Conservation (phyloP, 2,888 invertebrate genomes). For the Ochlodes sylvanus region DNA sequence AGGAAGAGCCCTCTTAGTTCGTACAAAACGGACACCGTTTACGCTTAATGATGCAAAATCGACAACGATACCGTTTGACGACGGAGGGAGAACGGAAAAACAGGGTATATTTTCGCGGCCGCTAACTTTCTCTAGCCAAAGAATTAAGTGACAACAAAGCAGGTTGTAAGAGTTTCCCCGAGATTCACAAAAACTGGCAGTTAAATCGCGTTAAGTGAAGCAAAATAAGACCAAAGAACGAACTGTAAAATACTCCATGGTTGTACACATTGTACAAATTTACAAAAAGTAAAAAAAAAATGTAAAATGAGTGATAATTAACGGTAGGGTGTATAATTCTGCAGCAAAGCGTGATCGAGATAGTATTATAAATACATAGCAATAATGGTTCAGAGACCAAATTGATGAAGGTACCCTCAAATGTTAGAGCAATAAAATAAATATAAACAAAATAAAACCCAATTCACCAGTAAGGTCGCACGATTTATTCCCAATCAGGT, state of each 20-base stretch:
- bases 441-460: not conserved
- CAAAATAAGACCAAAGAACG: conserved; percentile 19
- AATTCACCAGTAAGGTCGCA: conserved; percentile 4
- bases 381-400: too few species aligned
- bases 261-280: too few species aligned
- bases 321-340: too few species aligned
- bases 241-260: not conserved
- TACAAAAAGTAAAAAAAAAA: too few species aligned
- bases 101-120: conserved; percentile 35
- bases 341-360: too few species aligned
- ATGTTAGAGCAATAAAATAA: not conserved
- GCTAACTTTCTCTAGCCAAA: conserved; percentile 41
- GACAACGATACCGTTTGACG: conserved; percentile 31
- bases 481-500: conserved; percentile 18
- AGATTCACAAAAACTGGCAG: conserved; percentile 42
- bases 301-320: too few species aligned
- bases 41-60: conserved; percentile 28
- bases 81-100: conserved; percentile 17
- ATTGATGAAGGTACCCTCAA: too few species aligned
- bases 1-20: conserved; percentile 8
- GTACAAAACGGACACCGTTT: conserved; percentile 26
- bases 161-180: conserved; percentile 26
- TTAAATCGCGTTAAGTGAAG: conserved; percentile 40
- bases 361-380: too few species aligned
- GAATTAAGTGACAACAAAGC: conserved; percentile 45